A percentile compares a stretch with the other conserved stretches of the same genome.
Evolutionary conservation across 1,140 invertebrate genomes (phyloP).

Genomic region (Acyrthosiphon pisum): DNA sequence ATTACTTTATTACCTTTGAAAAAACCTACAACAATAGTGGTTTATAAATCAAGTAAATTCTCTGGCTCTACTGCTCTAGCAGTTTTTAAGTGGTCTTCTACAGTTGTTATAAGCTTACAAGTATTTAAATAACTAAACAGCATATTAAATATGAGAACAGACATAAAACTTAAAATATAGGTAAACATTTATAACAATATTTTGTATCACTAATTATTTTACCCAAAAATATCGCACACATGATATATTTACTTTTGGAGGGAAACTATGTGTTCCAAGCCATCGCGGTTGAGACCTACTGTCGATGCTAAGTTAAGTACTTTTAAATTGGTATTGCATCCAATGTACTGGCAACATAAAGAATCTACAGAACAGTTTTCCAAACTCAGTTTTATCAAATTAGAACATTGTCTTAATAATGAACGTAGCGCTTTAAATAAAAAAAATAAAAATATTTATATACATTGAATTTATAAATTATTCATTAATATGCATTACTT

Average conservation of each 20-base stretch:
- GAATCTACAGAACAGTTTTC: slow-evolving; percentile 76
- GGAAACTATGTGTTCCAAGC: slow-evolving; percentile 69
- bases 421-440: slow-evolving; percentile 65
- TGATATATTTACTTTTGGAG: slow-evolving; percentile 69
- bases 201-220: no score
- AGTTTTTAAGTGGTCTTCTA: no score
- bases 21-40: no score
- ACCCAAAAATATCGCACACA: background rate
- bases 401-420: slow-evolving; percentile 73
- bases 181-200: no score
- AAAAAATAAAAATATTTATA: background rate
- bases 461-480: background rate
- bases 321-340: slow-evolving; percentile 72
- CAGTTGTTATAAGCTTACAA: no score
- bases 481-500: background rate
- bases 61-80: no score
- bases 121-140: no score
- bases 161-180: no score
- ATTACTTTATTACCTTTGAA: no score
- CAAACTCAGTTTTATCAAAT: slow-evolving; percentile 81
- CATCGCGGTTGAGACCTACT: slow-evolving; percentile 69
- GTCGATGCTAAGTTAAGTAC: slow-evolving; percentile 79
- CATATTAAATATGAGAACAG: background rate
- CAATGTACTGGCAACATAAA: slow-evolving; percentile 71
- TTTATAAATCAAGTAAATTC: no score